Conservation (phyloP, 2,888 invertebrate species). For the Oligia strigilis region DNA sequence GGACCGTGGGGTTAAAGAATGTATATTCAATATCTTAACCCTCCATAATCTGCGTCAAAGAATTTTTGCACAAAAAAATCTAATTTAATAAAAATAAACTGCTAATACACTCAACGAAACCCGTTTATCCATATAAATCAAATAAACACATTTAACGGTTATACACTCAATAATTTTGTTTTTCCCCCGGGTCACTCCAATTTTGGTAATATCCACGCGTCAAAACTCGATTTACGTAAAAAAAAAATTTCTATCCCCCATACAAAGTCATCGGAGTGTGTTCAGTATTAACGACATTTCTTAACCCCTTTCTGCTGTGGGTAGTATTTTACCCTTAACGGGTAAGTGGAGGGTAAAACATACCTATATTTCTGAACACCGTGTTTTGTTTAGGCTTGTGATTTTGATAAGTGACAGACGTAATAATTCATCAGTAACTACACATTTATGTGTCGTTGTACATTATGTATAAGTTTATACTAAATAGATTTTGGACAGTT, state of each 20-base stretch:
- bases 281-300: slow-evolving; percentile 82
- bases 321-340: slow-evolving; percentile 58
- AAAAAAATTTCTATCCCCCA: slow-evolving; percentile 80
- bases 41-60: neutral
- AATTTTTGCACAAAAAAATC: slow-evolving; percentile 4
- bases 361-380: slow-evolving; percentile 17
- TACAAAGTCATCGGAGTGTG: slow-evolving; percentile 78
- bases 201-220: slow-evolving; percentile 83
- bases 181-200: slow-evolving; percentile 85
- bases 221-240: slow-evolving; percentile 87
- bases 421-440: neutral
- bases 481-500: neutral
- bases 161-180: slow-evolving; percentile 84
- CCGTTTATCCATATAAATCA: slow-evolving; percentile 80
- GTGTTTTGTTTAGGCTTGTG: slow-evolving; percentile 1
- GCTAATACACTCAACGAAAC: slow-evolving; percentile 72
- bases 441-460: neutral
- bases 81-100: slow-evolving; percentile 49
- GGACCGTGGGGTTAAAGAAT: too few species aligned
- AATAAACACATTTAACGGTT: slow-evolving; percentile 83
- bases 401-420: slow-evolving; percentile 1
- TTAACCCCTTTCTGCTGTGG: slow-evolving; percentile 67
- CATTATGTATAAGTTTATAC: neutral
- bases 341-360: slow-evolving; percentile 32
- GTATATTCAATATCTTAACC: slow-evolving; percentile 3